Evolutionary conservation across 2,113 vertebrate species (phyloP).

Genomic region (Martes martes): DNA sequence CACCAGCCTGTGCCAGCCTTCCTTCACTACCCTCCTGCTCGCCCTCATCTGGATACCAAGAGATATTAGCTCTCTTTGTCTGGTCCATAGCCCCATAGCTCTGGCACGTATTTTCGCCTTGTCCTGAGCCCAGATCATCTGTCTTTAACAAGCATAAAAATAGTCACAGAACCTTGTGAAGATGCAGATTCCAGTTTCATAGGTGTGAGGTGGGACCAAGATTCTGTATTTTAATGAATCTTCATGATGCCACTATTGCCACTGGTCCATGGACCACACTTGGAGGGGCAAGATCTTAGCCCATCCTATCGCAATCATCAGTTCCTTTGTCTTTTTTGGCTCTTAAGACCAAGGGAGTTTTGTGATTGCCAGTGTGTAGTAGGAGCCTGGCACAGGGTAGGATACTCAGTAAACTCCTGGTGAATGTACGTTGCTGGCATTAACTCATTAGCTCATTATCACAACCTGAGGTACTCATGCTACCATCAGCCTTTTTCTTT

Average conservation of each 20-base stretch:
- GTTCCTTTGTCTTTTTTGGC: not conserved
- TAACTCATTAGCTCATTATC: not conserved
- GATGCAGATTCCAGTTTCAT: not conserved
- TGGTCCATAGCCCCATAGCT: not conserved
- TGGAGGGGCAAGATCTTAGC: not conserved
- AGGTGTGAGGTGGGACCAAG: not conserved
- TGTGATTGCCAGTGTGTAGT: not conserved
- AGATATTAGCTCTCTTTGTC: too few relatives aligned
- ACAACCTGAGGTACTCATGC: not conserved
- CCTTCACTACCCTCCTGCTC: not conserved
- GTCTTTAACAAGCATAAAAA: not conserved
- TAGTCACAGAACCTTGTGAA: not conserved
- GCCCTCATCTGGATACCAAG: not conserved
- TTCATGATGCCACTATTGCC: not conserved
- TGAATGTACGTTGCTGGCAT: not conserved
- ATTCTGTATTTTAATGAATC: not conserved
- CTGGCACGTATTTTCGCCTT: not conserved
- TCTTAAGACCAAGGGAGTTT: not conserved
- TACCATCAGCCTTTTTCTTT: not conserved
- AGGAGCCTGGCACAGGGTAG: not conserved
- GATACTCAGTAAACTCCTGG: not conserved
- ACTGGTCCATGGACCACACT: not conserved
- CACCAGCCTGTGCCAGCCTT: not conserved
- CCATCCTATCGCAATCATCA: not conserved
- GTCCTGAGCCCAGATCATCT: not conserved